These are phyloP conservation scores for Lathamus discolor DNA, from an alignment of 2,113 vertebrate species.

Conservation along the genomic window DNA sequence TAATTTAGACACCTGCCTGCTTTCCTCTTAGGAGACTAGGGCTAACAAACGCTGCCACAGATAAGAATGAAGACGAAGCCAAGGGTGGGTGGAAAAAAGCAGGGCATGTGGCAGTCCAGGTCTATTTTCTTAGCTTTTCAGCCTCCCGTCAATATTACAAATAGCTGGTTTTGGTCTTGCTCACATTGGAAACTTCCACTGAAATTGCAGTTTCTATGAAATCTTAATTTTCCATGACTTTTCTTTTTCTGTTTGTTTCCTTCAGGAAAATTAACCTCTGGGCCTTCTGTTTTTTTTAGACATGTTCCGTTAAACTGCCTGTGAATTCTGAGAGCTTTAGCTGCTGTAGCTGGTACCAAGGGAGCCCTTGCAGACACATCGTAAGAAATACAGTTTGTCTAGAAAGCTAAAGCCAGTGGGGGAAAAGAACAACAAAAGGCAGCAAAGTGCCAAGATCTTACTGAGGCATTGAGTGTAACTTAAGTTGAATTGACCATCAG, in stretches of 20 bases:
- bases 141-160: not conserved
- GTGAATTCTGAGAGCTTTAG: not conserved
- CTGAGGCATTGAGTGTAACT: not conserved
- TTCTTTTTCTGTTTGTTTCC: not conserved
- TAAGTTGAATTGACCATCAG: not conserved
- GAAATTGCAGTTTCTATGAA: not conserved
- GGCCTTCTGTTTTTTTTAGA: not conserved
- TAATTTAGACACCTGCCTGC: not conserved
- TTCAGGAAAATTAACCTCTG: not conserved
- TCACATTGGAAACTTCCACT: not conserved
- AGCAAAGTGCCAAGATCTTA: not conserved
- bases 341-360: not conserved
- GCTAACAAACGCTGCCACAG: not conserved
- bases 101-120: not conserved
- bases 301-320: not conserved
- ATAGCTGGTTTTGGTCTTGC: not conserved
- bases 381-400: not conserved
- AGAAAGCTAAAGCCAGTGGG: not conserved
- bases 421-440: not conserved
- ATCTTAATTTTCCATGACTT: not conserved
- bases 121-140: not conserved
- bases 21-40: not conserved
- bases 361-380: not conserved
- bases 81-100: not conserved
- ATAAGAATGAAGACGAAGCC: not conserved